Percentiles rank a stretch among this genome's conserved stretches.
Evolutionary conservation across 2,113 vertebrate species (phyloP).

Genomic region (Malurus alboscapulatus): DNA sequence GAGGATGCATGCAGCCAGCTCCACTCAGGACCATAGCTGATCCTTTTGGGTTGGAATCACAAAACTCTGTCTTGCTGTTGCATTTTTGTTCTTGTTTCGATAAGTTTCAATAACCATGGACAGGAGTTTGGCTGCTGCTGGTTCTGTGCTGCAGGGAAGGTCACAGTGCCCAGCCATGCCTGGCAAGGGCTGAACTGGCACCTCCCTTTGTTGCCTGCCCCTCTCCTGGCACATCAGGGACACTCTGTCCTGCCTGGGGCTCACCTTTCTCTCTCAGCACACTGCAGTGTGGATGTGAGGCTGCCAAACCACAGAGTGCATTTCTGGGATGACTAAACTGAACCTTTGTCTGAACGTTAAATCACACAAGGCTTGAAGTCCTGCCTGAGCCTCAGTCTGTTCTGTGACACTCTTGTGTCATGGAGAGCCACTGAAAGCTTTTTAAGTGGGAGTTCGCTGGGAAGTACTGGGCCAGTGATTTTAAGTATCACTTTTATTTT

Average conservation of each 20-base stretch:
- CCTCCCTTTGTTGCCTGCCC: not conserved
- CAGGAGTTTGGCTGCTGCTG: not conserved
- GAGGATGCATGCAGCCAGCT: not conserved
- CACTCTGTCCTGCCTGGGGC: not conserved
- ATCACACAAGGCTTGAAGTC: not conserved
- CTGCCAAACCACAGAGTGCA: not conserved
- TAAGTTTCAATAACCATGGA: not conserved
- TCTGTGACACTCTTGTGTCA: not conserved
- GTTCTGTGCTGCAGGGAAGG: not conserved
- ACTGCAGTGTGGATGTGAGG: accelerated
- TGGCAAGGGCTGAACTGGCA: not conserved
- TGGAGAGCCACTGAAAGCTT: not conserved
- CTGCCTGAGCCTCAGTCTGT: not conserved
- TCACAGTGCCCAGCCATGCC: not conserved
- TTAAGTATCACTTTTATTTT: not conserved
- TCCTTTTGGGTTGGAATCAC: not conserved
- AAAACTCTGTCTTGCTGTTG: not conserved
- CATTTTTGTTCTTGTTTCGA: not conserved
- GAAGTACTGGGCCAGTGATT: not conserved
- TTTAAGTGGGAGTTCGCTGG: not conserved
- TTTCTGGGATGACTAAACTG: not conserved
- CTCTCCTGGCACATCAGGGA: not conserved
- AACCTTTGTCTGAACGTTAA: not conserved
- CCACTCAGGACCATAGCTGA: not conserved
- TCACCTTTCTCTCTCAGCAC: not conserved